These are phyloP conservation scores for Fopius arisanus DNA, from an alignment of 1,140 invertebrate genomes.

Conservation along the genomic window DNA sequence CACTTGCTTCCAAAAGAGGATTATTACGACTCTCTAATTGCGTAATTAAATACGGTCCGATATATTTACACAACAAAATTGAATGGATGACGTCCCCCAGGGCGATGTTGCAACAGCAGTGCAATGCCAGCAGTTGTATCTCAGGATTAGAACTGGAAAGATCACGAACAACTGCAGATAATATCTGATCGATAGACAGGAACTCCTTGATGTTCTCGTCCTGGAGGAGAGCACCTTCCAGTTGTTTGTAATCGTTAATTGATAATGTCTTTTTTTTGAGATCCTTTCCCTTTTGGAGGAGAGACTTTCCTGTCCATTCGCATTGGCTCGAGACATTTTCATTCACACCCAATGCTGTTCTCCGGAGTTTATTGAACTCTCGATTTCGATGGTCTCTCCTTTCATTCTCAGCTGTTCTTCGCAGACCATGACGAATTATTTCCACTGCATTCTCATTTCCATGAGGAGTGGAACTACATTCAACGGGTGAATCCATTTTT, in stretches of 20 bases:
- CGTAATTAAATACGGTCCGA: constrained; percentile 52
- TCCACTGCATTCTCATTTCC: constrained; percentile 26
- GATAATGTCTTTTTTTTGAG: constrained; percentile 49
- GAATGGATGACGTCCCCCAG: constrained; percentile 58
- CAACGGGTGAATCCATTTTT: neutral
- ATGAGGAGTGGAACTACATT: neutral
- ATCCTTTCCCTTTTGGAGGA: constrained; percentile 38
- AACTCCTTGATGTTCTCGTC: constrained; percentile 57
- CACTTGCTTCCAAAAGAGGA: constrained; percentile 53
- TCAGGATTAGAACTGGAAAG: constrained; percentile 51
- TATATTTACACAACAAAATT: constrained; percentile 47
- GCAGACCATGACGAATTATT: constrained; percentile 36
- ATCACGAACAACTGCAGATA: constrained; percentile 52
- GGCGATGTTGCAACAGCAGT: constrained; percentile 61
- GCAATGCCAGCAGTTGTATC: constrained; percentile 51
- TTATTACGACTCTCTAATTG: constrained; percentile 54
- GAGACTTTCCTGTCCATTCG: constrained; percentile 36
- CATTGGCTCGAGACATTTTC: constrained; percentile 16
- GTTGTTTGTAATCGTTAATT: constrained; percentile 44
- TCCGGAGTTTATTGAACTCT: constrained; percentile 40
- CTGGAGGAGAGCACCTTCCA: constrained; percentile 57
- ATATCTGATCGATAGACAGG: constrained; percentile 48
- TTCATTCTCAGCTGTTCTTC: constrained; percentile 29
- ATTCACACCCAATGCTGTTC: constrained; percentile 45
- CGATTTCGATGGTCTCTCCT: constrained; percentile 44